A percentile compares a stretch with the other conserved stretches of the same genome.
Conservation (phyloP, 2,113 vertebrate genomes). For the Nesospiza acunhae region DNA sequence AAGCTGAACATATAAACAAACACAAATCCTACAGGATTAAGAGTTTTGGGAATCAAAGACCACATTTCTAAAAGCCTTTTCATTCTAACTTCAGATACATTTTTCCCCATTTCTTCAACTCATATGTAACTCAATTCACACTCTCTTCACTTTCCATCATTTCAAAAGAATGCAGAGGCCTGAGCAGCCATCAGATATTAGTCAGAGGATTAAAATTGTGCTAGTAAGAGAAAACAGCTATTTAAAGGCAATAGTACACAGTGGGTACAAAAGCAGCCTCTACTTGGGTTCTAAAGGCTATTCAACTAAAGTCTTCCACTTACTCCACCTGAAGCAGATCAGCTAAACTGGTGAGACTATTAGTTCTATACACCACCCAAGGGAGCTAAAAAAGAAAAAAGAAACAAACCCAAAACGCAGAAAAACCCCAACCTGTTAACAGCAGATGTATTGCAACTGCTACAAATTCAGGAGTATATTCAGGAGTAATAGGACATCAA, state of each 20-base stretch:
- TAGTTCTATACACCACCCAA: neutral
- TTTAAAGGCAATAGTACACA: neutral
- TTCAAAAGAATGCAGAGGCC: neutral
- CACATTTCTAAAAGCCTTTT: neutral
- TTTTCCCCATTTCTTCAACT: neutral
- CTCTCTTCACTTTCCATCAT: neutral
- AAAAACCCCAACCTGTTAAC: neutral
- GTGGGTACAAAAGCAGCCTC: neutral
- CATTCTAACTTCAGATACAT: neutral
- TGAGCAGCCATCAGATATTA: neutral
- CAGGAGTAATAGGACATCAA: neutral
- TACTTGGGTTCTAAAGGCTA: neutral
- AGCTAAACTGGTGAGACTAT: neutral
- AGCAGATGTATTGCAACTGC: neutral
- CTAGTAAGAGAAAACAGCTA: neutral
- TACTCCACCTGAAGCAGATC: neutral
- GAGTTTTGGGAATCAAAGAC: constrained; percentile 4
- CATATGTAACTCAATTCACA: neutral
- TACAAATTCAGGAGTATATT: neutral
- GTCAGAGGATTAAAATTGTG: neutral
- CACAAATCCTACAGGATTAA: constrained; percentile 31
- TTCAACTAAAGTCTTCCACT: neutral
- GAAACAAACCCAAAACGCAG: neutral
- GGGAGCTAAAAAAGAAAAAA: neutral
- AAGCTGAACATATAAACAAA: constrained; percentile 30